Percentiles rank a stretch among this genome's conserved stretches.
Evolutionary conservation across 2,113 vertebrate species (phyloP).

Genomic region (Paraplagusia blochii): DNA sequence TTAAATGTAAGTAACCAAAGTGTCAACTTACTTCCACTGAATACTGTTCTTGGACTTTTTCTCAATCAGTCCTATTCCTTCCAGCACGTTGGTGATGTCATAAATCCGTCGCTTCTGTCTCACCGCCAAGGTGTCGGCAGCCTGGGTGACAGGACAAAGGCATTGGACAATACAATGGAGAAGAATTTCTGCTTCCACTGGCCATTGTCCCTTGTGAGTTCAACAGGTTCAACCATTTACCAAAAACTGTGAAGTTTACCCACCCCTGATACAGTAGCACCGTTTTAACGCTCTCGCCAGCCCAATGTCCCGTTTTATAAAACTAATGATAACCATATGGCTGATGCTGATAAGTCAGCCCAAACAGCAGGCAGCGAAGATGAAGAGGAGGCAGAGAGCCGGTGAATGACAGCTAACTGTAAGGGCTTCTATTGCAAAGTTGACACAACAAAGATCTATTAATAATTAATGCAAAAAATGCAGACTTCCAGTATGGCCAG

Average conservation of each 20-base stretch:
- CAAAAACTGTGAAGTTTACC: neutral
- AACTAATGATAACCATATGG: conserved; percentile 37
- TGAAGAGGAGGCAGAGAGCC: neutral
- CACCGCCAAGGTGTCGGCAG: conserved; percentile 95
- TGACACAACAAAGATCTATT: neutral
- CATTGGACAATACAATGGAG: neutral
- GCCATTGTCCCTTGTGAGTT: neutral
- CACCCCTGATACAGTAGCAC: neutral
- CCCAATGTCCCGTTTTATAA: conserved; percentile 5
- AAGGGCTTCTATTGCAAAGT: neutral
- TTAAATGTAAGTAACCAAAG: neutral
- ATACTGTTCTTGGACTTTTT: conserved; percentile 99
- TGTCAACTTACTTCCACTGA: conserved; percentile 94
- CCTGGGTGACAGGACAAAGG: conserved; percentile 71
- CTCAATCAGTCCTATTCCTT: conserved; percentile 96
- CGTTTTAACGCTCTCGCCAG: conserved; percentile 12
- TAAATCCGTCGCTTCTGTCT: conserved; percentile 97
- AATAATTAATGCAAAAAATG: neutral
- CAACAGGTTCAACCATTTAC: neutral
- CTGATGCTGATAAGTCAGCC: conserved; percentile 31
- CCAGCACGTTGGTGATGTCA: conserved; percentile 97
- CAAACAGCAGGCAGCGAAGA: neutral
- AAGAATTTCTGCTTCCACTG: neutral
- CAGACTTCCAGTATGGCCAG: neutral
- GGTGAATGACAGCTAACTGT: neutral